phyloP scores from a whole-genome alignment of 2,797 vertebrate species.

The Epinephelus awoara region DNA sequence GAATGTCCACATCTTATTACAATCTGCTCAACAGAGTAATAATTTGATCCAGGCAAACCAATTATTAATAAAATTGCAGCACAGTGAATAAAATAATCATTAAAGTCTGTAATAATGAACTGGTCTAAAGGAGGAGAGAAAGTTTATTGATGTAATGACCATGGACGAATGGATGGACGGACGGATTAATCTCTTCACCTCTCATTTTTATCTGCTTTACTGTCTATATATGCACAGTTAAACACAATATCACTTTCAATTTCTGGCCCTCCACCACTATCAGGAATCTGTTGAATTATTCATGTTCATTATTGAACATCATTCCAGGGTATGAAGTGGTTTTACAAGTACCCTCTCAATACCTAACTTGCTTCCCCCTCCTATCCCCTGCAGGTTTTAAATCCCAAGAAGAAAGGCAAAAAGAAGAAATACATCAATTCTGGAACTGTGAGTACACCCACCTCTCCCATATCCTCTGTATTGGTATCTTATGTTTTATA shows the following conservation, averaged over 20 bases:
- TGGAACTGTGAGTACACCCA: conserved; percentile 89
- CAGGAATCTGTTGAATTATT: conserved; percentile 62
- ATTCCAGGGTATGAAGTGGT: conserved; percentile 46
- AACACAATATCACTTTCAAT: conserved; percentile 29
- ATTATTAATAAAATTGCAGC: not conserved
- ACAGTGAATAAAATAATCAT: conserved; percentile 7
- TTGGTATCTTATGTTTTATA: conserved; percentile 22
- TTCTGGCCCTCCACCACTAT: conserved; percentile 12
- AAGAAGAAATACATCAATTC: conserved; percentile 98
- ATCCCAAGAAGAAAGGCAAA: conserved; percentile 96
- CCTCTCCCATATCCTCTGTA: not conserved
- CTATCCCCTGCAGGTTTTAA: conserved; percentile 87
- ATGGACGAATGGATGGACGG: conserved; percentile 2
- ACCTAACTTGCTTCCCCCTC: conserved; percentile 17
- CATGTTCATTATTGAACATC: conserved; percentile 55
- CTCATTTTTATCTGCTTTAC: conserved; percentile 19
- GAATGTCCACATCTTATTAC: not conserved
- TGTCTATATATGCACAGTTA: conserved; percentile 14
- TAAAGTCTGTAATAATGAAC: not conserved
- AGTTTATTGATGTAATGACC: not conserved
- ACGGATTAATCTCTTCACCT: conserved; percentile 32
- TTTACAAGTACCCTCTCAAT: conserved; percentile 49
- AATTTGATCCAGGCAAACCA: not conserved
- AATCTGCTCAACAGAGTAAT: not conserved
- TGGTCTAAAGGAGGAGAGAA: not conserved